Evolutionary conservation across 2,888 invertebrate species (phyloP), one percentile per base, ranked within the genome.

Genomic region (Callyntrura guangdongensis): DNA sequence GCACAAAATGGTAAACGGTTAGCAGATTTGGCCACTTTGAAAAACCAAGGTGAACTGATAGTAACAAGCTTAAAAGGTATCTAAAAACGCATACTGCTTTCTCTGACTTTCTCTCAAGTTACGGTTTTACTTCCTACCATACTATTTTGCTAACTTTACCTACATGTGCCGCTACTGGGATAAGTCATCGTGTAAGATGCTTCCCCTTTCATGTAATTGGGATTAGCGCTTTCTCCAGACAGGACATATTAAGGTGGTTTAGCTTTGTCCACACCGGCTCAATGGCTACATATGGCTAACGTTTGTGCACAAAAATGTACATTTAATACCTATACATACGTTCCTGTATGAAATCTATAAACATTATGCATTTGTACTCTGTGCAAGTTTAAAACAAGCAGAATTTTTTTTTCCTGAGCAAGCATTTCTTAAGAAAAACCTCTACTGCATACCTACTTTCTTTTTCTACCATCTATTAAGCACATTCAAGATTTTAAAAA

Each of bases 161-260:
- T n/a, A n/a, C 59, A 1, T 8, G 45, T 36, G 6, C 22, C 25
- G 14, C 25, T 27, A 27, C 25, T 14, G 45, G 20, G 36, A 72
- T 72, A 72, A 77, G 77, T 77, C 77, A 77, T 53, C 49, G 20
- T 77, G 77, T 53, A 53, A 53, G 36, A 77, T 14, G 25, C 61
- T 86, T 64, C 86, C 86, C 14, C 36, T 86, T 67, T 86, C 86
- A 67, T 77, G 79, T 86, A 86, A 86, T 86, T 86, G 86, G 86
- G 86, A 64, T 86, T 79, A 79, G 79, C 74, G 79, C 67, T 79
- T 61, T 25, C 77, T 86, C 86, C 64, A 77, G n/a, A 59, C 45
- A 77, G 49, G 64, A 5, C 27, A 67, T 27, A 9, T 36, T 25
- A 69, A 84, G 22, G 49, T 49, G 72, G 72, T 72, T 53, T 69